These are phyloP conservation scores for Cephus runcator DNA, from an alignment of 2,888 invertebrate species.

Conservation along the genomic window DNA sequence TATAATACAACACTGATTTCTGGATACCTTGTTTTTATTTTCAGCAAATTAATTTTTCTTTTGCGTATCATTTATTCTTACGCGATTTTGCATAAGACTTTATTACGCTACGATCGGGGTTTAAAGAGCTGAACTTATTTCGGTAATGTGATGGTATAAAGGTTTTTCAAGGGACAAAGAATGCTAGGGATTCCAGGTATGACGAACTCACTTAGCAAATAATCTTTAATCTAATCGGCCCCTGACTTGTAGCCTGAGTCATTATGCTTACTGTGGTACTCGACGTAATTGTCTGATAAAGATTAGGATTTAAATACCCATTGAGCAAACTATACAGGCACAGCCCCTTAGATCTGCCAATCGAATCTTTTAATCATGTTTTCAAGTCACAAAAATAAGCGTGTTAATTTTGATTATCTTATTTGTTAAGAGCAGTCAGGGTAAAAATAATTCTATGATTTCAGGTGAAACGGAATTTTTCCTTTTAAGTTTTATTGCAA, in stretches of 20 bases:
- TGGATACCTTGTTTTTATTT: neutral
- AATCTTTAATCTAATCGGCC: neutral
- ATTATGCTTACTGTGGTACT: neutral
- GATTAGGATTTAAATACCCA: neutral
- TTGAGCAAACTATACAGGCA: neutral
- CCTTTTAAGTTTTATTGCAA: neutral
- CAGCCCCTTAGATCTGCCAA: neutral
- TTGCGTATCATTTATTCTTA: neutral
- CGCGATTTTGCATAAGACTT: neutral
- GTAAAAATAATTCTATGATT: neutral
- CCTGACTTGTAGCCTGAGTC: neutral
- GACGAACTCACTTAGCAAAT: neutral
- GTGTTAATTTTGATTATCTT: neutral
- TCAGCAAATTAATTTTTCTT: neutral
- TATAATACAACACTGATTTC: neutral
- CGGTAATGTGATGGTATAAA: neutral
- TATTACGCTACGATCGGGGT: neutral
- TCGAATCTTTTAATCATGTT: neutral
- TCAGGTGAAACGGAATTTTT: neutral
- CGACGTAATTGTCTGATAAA: neutral
- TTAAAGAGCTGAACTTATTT: neutral
- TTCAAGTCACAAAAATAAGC: neutral
- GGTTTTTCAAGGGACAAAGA: neutral
- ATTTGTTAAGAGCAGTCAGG: neutral
- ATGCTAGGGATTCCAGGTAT: neutral